phyloP scores from a whole-genome alignment of 2,888 invertebrate genomes.

The Heliconius charithonia region DNA sequence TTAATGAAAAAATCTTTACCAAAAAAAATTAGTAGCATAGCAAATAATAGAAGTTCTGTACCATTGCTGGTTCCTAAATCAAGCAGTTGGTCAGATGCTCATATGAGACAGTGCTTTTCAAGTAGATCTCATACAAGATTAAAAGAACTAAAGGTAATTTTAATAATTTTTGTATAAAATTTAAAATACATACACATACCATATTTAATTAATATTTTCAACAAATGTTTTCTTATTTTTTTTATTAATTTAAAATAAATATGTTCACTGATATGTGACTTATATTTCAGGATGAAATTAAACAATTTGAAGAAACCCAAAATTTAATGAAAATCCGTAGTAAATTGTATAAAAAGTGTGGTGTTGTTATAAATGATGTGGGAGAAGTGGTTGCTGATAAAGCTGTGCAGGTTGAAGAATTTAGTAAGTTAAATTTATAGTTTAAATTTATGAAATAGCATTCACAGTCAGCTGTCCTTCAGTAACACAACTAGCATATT shows the following conservation, averaged over 20 bases:
- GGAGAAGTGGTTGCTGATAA: constrained; percentile 66
- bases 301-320: constrained; percentile 66
- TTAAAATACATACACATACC: background rate
- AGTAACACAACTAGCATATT: too few relatives aligned
- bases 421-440: constrained; percentile 46
- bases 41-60: constrained; percentile 57
- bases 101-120: constrained; percentile 63
- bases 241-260: background rate
- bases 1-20: constrained; percentile 50
- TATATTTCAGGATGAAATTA: constrained; percentile 74
- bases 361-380: constrained; percentile 67
- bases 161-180: background rate
- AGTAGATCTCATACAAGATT: constrained; percentile 68
- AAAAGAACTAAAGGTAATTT: constrained; percentile 68
- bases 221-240: background rate
- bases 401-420: constrained; percentile 62
- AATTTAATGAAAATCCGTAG: constrained; percentile 63
- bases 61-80: constrained; percentile 56
- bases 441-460: too few relatives aligned
- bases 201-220: too few relatives aligned
- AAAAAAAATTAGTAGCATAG: constrained; percentile 51
- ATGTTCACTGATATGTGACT: background rate
- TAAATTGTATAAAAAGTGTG: constrained; percentile 68
- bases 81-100: constrained; percentile 60
- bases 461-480: too few relatives aligned